A percentile compares a stretch with the other conserved stretches of the same genome.
Evolutionary conservation across 30 jellyfish, hydroid and myxozoan genomes (phyloP).

Genomic region (Chironex yamaguchii): DNA sequence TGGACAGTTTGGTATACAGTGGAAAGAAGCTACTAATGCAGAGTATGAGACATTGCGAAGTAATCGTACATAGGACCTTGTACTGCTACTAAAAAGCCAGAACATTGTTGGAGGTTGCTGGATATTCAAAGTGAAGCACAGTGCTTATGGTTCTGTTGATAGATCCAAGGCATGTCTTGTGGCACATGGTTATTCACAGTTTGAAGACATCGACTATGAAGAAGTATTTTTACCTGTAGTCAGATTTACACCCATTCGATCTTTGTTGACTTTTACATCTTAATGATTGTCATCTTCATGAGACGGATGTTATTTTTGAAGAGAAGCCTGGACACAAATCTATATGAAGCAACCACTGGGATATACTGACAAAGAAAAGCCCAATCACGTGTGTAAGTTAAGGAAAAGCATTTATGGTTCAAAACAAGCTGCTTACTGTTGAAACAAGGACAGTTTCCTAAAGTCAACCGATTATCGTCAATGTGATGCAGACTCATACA

Average conservation of each 20-base stretch:
- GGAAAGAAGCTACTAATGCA: constrained; percentile 65
- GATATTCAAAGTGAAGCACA: constrained; percentile 31
- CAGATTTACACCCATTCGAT: constrained; percentile 44
- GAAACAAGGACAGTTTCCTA: constrained; percentile 63
- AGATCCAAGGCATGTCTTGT: constrained; percentile 66
- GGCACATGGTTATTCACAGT: constrained; percentile 63
- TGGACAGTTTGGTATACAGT: neutral
- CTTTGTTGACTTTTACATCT: constrained; percentile 42
- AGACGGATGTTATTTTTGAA: constrained; percentile 68
- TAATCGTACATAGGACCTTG: constrained; percentile 57
- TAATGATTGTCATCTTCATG: constrained; percentile 43
- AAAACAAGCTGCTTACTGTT: constrained; percentile 73
- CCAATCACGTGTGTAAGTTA: constrained; percentile 59
- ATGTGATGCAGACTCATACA: constrained; percentile 49
- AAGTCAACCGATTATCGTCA: constrained; percentile 33
- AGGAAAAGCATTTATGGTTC: constrained; percentile 64
- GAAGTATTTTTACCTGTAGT: constrained; percentile 67
- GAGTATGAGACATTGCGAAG: constrained; percentile 32
- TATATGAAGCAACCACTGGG: constrained; percentile 74
- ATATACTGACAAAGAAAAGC: constrained; percentile 44
- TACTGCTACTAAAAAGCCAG: constrained; percentile 33
- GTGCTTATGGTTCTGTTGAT: constrained; percentile 45
- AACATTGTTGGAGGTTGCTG: constrained; percentile 56
- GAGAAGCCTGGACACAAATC: constrained; percentile 49
- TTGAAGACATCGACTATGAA: constrained; percentile 46